Evolutionary conservation across 2,888 invertebrate genomes (phyloP), one percentile per base, ranked within the genome.

Genomic region (Cryptocephalus primarius): DNA sequence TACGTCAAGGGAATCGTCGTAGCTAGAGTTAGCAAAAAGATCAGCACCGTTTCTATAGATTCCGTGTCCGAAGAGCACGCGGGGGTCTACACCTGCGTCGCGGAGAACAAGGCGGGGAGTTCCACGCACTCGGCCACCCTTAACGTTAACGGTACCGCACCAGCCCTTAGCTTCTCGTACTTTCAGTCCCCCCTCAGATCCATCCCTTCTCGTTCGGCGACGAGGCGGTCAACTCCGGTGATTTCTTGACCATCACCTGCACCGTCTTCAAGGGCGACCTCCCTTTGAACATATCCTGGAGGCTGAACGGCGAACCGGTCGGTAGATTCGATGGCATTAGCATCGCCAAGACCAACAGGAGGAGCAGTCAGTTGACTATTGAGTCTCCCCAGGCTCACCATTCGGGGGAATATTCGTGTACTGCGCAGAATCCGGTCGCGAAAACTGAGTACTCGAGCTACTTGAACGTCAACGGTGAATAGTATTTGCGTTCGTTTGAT

Each of bases 381-480:
- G 82, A 83, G 58, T 75, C 78, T 51, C 84, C 83, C 55, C 79
- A 78, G 61, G 81, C 79, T 55, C 75, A 76, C 47, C 85, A 87
- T 66, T 79, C 81, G 53, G 88, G 88, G 50, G 76, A 80, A 62
- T 88, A 86, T 62, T 85, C 82, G 39, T 88, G 87, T 65, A 73
- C 75, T 44, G 85, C 80, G 13, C 71, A 70, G 43, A 87, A 86
- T 69, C 71, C 71, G 56, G 85, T 83, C 36, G 86, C 85, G 50
- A 73, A 72, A 62, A 75, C 77, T 56, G 77, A 75, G 62, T 78
- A 77, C 70, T 77, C 80, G 48, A 75, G 80, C 47, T 68, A 72
- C 58, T 72, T 84, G 62, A 72, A 76, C 61, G 80, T 84, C 60
- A 80, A 82, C 72, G 82, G 82, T 82, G 78, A 10, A 32, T 10